These are phyloP conservation scores for Polypedilum vanderplanki DNA, from an alignment of 1,140 invertebrate species.

Conservation along the genomic window DNA sequence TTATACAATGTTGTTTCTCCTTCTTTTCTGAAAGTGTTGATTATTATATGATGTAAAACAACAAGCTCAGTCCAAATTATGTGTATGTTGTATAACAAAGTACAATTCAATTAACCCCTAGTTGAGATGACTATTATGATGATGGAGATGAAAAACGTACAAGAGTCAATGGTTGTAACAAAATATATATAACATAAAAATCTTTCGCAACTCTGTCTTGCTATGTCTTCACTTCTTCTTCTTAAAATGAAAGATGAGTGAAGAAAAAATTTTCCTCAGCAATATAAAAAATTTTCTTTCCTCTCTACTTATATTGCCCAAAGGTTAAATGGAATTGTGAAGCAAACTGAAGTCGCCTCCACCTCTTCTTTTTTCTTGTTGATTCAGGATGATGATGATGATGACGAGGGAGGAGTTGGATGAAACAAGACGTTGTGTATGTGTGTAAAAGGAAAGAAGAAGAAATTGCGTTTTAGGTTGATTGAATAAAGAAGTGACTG, in stretches of 20 bases:
- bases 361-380: neutral
- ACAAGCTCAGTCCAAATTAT: too few species aligned
- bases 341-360: neutral
- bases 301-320: slow-evolving; percentile 9
- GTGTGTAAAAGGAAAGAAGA: neutral
- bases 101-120: slow-evolving; percentile 6
- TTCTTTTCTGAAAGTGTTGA: too few species aligned
- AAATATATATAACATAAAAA: too few species aligned
- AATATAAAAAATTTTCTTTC: too few species aligned
- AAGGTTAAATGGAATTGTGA: slow-evolving; percentile 18
- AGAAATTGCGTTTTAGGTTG: neutral
- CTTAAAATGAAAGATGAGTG: neutral
- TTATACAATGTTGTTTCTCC: too few species aligned
- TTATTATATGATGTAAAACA: too few species aligned
- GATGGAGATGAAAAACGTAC: neutral
- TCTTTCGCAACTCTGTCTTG: neutral
- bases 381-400: neutral
- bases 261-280: too few species aligned
- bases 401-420: neutral
- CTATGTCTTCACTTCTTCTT: neutral
- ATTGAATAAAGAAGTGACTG: slow-evolving; percentile 4
- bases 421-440: neutral
- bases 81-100: neutral
- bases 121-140: too few species aligned
- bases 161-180: neutral